Evolutionary conservation across 2,888 invertebrate genomes (phyloP).

Genomic region (Sphinx pinastri): DNA sequence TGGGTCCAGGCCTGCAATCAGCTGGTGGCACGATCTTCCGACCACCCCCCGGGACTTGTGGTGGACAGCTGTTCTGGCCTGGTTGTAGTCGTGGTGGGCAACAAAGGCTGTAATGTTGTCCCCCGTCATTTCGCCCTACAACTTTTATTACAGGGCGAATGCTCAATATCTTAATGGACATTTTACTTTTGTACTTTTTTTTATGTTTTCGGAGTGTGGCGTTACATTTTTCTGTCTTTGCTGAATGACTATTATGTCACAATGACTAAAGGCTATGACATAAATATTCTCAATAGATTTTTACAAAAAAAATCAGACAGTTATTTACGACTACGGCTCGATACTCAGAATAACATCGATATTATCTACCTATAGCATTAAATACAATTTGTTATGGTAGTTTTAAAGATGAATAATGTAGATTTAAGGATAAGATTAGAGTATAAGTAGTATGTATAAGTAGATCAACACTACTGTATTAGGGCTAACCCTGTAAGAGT

Average conservation of each 20-base stretch:
- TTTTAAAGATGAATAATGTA: no score
- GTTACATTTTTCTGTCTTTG: slow-evolving; percentile 17
- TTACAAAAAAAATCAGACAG: neutral
- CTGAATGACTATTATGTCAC: neutral
- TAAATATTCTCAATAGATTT: neutral
- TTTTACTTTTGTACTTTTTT: slow-evolving; percentile 12
- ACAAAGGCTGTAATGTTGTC: slow-evolving; percentile 48
- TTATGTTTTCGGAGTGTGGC: neutral
- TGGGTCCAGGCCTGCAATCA: slow-evolving; percentile 53
- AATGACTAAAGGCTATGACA: neutral
- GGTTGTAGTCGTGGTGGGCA: slow-evolving; percentile 57
- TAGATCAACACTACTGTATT: no score
- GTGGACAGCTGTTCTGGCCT: slow-evolving; percentile 50
- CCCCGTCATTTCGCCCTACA: slow-evolving; percentile 3
- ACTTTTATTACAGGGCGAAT: neutral
- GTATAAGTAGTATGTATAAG: no score
- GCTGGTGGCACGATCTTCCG: slow-evolving; percentile 54
- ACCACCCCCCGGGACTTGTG: slow-evolving; percentile 49
- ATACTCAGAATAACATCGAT: no score
- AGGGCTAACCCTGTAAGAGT: no score
- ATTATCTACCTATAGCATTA: no score
- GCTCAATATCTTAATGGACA: slow-evolving; percentile 18
- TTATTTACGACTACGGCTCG: neutral
- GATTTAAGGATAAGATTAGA: no score
- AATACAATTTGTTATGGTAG: no score